Conservation (phyloP, 2,888 invertebrate genomes). For the Trimorus sp. region DNA sequence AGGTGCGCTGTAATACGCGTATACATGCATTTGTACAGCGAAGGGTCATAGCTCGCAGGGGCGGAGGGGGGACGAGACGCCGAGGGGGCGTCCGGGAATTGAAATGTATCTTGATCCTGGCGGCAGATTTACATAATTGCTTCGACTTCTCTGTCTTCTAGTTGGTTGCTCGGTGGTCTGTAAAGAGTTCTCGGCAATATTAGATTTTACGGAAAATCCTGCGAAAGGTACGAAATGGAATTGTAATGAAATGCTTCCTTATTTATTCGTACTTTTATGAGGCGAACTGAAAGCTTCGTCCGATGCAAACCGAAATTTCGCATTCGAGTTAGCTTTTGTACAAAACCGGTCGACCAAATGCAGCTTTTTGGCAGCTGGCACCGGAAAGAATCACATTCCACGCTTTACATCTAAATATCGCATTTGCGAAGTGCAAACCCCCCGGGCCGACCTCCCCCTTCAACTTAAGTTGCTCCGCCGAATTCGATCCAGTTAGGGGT, state of each 20-base stretch:
- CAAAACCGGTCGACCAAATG: conserved; percentile 30
- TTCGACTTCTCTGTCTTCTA: conserved; percentile 70
- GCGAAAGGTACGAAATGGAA: conserved; percentile 58
- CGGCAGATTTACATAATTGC: conserved; percentile 76
- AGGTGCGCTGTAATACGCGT: conserved; percentile 21
- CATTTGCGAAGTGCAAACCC: conserved; percentile 18
- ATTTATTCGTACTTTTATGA: conserved; percentile 49
- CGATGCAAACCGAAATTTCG: conserved; percentile 30
- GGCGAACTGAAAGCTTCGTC: conserved; percentile 35
- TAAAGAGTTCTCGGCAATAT: conserved; percentile 67
- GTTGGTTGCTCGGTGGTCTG: conserved; percentile 50
- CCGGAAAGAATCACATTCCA: conserved; percentile 22
- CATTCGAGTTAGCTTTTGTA: conserved; percentile 38
- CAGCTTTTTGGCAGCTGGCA: conserved; percentile 31
- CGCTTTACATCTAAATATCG: conserved; percentile 31
- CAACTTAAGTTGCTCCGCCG: background rate
- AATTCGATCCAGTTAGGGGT: conserved; percentile 20
- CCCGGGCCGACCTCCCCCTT: background rate
- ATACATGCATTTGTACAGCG: conserved; percentile 23
- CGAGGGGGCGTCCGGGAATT: conserved; percentile 61
- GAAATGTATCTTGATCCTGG: conserved; percentile 75
- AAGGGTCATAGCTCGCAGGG: conserved; percentile 32
- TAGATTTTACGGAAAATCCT: conserved; percentile 69
- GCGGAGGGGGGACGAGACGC: background rate
- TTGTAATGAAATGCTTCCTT: conserved; percentile 55